phyloP scores from a whole-genome alignment of 2,888 invertebrate species.

The Ochlodes sylvanus region DNA sequence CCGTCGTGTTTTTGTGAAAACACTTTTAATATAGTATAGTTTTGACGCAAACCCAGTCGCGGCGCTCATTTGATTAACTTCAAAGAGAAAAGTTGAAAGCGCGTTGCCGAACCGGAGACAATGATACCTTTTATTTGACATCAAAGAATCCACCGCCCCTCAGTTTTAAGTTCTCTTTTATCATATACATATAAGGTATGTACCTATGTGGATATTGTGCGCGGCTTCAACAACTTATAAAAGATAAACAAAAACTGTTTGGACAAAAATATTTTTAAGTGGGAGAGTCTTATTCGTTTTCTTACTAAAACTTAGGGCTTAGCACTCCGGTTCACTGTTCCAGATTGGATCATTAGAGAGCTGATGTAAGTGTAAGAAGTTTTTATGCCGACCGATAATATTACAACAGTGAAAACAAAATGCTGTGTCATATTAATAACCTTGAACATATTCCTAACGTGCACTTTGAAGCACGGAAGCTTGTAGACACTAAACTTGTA shows the following conservation, averaged over 20 bases:
- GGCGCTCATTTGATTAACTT: slow-evolving; percentile 74
- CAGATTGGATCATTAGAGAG: too few relatives aligned
- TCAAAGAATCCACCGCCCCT: slow-evolving; percentile 67
- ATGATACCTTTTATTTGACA: slow-evolving; percentile 76
- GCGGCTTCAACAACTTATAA: slow-evolving; percentile 53
- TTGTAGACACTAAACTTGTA: too few relatives aligned
- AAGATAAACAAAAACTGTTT: slow-evolving; percentile 48
- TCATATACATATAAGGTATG: slow-evolving; percentile 4
- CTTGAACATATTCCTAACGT: too few relatives aligned
- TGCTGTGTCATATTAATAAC: too few relatives aligned
- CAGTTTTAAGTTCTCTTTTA: slow-evolving; percentile 58
- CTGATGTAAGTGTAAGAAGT: too few relatives aligned
- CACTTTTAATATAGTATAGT: slow-evolving; percentile 55
- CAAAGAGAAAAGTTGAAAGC: slow-evolving; percentile 74
- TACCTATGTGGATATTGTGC: slow-evolving; percentile 12
- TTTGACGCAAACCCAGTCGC: slow-evolving; percentile 65
- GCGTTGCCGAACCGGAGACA: slow-evolving; percentile 70
- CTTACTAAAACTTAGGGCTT: slow-evolving; percentile 13
- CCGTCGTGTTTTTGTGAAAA: slow-evolving; percentile 15
- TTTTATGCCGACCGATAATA: too few relatives aligned
- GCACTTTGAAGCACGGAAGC: too few relatives aligned
- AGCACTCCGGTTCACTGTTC: too few relatives aligned
- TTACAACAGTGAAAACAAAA: too few relatives aligned
- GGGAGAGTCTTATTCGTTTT: too few relatives aligned
- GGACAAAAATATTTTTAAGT: background rate